Evolutionary conservation across 2,888 invertebrate species (phyloP), one percentile per base, ranked within the genome.

Genomic region (Athalia rosae): DNA sequence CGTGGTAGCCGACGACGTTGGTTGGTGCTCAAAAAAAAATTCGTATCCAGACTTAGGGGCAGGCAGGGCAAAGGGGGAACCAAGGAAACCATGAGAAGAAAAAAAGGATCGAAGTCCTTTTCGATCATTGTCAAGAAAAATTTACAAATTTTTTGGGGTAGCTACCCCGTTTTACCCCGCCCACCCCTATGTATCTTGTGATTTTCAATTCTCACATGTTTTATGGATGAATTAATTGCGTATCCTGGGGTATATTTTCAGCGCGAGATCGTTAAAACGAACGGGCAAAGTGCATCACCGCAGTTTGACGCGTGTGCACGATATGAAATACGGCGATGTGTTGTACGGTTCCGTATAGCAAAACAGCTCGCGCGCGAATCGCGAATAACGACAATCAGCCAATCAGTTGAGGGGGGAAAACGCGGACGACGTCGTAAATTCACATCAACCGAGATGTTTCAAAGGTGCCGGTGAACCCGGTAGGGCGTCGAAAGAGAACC

Each of bases 321-420:
- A 50, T n/a, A 58, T 71, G 71, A 71, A 71, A 71, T 71, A 71
- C 71, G 71, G 56, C 58, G 58, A 56, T 58, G 43, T 71, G 43
- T 15, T 15, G n/a, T 8, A 41, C 53, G 13, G n/a, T 11, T n/a
- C 56, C 78, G 7, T n/a, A n/a, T n/a, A 28, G 28, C 28, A 28
- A 28, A 28, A 43, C 15, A 47, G 41, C 11, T 41, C 53, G 13
- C 45, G 9, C 43, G 64, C 78, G n/a, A 28, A 28, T 28, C 28
- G 28, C 28, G 28, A 28, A 28, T 28, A 1, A 28, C 28, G 28
- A 28, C 56, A 73, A 67, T 56, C 74, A 78, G 48, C 78, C 53
- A 74, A 73, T 74, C 45, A 50, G 50, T 53, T 63, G 28, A 28
- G 28, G n/a, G 28, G 28, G 28, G n/a, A n/a, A 28, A 64, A 61